These are phyloP conservation scores for Columbina picui DNA, from an alignment of 2,113 vertebrate species.

Conservation along the genomic window DNA sequence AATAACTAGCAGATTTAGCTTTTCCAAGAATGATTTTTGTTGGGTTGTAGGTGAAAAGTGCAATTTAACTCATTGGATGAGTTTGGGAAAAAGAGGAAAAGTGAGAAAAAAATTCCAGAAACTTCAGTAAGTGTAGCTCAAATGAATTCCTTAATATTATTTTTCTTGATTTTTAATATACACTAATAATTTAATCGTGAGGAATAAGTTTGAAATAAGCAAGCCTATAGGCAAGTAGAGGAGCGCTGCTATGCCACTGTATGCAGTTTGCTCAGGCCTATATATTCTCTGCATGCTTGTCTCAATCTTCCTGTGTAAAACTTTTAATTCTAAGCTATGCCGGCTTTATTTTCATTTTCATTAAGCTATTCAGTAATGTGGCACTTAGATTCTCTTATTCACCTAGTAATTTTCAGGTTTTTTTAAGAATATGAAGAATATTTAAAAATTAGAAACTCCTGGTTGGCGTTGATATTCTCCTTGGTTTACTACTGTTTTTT, in stretches of 20 bases:
- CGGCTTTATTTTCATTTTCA: not conserved
- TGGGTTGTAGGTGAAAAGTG: not conserved
- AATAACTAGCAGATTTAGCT: not conserved
- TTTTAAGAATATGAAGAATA: not conserved
- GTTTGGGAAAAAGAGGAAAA: not conserved
- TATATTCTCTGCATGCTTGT: not conserved
- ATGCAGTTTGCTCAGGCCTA: not conserved
- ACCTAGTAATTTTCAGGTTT: not conserved
- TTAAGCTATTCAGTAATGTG: not conserved
- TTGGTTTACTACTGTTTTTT: not conserved
- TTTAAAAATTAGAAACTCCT: not conserved
- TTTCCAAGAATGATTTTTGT: not conserved
- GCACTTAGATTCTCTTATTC: not conserved
- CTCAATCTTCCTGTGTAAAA: not conserved
- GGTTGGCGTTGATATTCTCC: not conserved
- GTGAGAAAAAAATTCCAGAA: not conserved
- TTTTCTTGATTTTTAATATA: not conserved
- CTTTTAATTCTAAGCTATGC: not conserved
- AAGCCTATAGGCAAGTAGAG: not conserved
- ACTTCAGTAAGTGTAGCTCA: not conserved
- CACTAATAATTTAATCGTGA: not conserved
- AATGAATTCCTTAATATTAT: not conserved
- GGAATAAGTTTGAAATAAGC: not conserved
- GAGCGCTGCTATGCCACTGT: not conserved
- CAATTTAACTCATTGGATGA: not conserved